These are phyloP conservation scores for Aleiodes leptofemur DNA, from an alignment of 2,888 invertebrate genomes.

Conservation along the genomic window DNA sequence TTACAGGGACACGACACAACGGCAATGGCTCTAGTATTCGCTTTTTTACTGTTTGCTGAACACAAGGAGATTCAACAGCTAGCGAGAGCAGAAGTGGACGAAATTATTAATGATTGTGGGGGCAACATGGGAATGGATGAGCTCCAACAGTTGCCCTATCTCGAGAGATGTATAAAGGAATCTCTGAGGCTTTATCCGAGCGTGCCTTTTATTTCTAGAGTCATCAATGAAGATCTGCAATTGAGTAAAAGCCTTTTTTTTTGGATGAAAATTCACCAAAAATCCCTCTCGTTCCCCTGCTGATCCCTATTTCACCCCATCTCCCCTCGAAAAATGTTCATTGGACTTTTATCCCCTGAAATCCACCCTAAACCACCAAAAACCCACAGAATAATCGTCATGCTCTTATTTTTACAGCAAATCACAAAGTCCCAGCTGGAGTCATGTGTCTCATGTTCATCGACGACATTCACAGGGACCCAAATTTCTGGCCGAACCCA, in stretches of 20 bases:
- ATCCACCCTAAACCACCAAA: neutral
- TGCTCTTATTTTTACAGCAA: slow-evolving; percentile 68
- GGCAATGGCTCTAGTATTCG: slow-evolving; percentile 50
- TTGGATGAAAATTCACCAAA: too few species aligned
- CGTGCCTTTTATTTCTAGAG: slow-evolving; percentile 81
- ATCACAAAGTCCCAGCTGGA: slow-evolving; percentile 77
- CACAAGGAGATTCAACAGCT: slow-evolving; percentile 51
- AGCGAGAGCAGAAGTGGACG: slow-evolving; percentile 61
- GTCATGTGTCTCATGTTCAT: slow-evolving; percentile 78
- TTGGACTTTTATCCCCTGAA: neutral
- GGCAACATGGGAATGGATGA: slow-evolving; percentile 77
- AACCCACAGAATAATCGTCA: neutral
- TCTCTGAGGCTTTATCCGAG: slow-evolving; percentile 81
- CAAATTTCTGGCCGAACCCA: slow-evolving; percentile 81
- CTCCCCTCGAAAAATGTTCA: too few species aligned
- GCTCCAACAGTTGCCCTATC: slow-evolving; percentile 80
- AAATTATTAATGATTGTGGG: slow-evolving; percentile 76
- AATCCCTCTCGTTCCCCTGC: too few species aligned
- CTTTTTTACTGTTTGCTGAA: slow-evolving; percentile 53
- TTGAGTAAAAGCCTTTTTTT: slow-evolving; percentile 49
- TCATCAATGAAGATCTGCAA: slow-evolving; percentile 77
- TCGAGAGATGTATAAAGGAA: slow-evolving; percentile 84
- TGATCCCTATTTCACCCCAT: too few species aligned
- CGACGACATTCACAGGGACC: slow-evolving; percentile 81
- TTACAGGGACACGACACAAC: slow-evolving; percentile 55